Evolutionary conservation across 2,797 vertebrate species (phyloP).

Genomic region (Acanthurus leucopareius): DNA sequence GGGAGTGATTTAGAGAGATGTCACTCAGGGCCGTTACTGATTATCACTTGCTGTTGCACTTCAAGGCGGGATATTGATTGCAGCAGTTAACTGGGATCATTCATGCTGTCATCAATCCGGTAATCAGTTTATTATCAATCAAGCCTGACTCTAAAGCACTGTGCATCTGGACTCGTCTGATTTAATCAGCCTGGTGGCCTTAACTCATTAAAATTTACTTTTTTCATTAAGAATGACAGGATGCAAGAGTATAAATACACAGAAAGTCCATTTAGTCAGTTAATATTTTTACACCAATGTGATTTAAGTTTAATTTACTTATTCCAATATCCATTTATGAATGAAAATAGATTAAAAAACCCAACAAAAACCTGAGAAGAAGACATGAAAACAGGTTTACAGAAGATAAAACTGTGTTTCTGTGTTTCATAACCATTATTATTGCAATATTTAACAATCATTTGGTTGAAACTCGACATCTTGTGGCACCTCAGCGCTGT

Average conservation of each 20-base stretch:
- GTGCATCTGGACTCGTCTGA: constrained; percentile 11
- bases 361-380: not conserved
- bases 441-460: too few relatives aligned
- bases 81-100: constrained; percentile 55
- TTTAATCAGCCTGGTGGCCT: constrained; percentile 14
- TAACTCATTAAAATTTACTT: not conserved
- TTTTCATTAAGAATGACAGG: not conserved
- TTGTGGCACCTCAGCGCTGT: not conserved
- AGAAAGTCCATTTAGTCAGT: too few relatives aligned
- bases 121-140: constrained; percentile 34
- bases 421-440: too few relatives aligned
- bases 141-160: not conserved
- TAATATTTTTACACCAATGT: not conserved
- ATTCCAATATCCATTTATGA: not conserved
- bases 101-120: constrained; percentile 54
- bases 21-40: constrained; percentile 54
- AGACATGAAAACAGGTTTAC: not conserved
- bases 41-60: constrained; percentile 42
- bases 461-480: not conserved
- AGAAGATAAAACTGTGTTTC: too few relatives aligned
- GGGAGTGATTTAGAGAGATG: constrained; percentile 34
- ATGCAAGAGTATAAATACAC: not conserved
- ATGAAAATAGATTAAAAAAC: not conserved
- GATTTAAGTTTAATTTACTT: not conserved
- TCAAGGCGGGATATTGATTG: constrained; percentile 57